phyloP scores from a whole-genome alignment of 2,113 vertebrate species.

The Pipra filicauda region DNA sequence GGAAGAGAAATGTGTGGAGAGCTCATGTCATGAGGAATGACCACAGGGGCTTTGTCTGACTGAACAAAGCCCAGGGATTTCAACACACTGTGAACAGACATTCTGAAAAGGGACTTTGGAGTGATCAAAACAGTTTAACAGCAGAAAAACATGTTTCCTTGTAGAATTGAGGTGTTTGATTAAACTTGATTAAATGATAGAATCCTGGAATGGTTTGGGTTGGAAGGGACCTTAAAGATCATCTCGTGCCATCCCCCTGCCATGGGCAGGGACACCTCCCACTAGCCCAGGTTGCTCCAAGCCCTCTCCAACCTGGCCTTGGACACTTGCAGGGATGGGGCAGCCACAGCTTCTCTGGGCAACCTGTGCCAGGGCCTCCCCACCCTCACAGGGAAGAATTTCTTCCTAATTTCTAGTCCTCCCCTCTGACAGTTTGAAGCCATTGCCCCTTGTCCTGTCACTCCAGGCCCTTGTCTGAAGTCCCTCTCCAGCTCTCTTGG shows the following conservation, averaged over 20 bases:
- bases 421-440: not conserved
- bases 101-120: not conserved
- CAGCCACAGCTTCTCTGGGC: not conserved
- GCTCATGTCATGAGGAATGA: rapidly evolving
- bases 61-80: not conserved
- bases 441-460: not conserved
- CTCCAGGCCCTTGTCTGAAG: not conserved
- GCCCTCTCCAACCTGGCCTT: not conserved
- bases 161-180: not conserved
- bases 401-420: not conserved
- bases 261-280: not conserved
- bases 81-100: not conserved
- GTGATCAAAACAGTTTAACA: not conserved
- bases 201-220: not conserved
- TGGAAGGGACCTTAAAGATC: not conserved
- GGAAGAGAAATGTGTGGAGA: not conserved
- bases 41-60: rapidly evolving
- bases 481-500: not conserved
- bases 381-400: not conserved
- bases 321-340: not conserved
- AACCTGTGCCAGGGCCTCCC: not conserved
- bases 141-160: not conserved
- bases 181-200: not conserved
- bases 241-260: not conserved
- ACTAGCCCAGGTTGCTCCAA: not conserved